Percentiles rank a stretch among this genome's conserved stretches.
Evolutionary conservation across 2,797 vertebrate species (phyloP).

Genomic region (Melanotaenia parkinsoni): DNA sequence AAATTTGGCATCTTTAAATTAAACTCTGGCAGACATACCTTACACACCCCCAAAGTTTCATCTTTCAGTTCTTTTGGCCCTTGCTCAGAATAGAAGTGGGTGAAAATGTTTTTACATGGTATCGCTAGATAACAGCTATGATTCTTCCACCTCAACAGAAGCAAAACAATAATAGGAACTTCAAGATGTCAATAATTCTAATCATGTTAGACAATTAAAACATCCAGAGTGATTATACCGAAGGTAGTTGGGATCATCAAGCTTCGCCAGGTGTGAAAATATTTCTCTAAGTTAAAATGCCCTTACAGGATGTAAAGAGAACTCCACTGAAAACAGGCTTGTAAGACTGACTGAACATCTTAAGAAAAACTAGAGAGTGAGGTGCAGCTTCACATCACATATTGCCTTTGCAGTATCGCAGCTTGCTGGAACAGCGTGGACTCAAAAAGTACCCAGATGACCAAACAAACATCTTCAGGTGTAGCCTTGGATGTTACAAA

Average conservation of each 20-base stretch:
- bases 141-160: too few species aligned
- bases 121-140: neutral
- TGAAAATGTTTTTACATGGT: neutral
- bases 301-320: neutral
- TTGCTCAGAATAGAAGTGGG: neutral
- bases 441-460: neutral
- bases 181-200: conserved; percentile 10
- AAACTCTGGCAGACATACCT: neutral
- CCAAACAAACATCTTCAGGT: conserved; percentile 4
- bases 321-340: neutral
- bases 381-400: too few species aligned
- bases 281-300: neutral
- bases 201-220: neutral
- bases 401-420: neutral
- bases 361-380: neutral
- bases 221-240: neutral
- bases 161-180: neutral
- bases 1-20: neutral
- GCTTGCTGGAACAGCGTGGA: neutral
- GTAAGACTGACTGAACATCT: neutral
- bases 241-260: neutral
- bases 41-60: conserved; percentile 3
- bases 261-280: neutral
- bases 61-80: neutral
- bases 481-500: neutral